These are phyloP conservation scores for Steinernema khuongi DNA, from an alignment of 1,140 invertebrate genomes.

Conservation along the genomic window DNA sequence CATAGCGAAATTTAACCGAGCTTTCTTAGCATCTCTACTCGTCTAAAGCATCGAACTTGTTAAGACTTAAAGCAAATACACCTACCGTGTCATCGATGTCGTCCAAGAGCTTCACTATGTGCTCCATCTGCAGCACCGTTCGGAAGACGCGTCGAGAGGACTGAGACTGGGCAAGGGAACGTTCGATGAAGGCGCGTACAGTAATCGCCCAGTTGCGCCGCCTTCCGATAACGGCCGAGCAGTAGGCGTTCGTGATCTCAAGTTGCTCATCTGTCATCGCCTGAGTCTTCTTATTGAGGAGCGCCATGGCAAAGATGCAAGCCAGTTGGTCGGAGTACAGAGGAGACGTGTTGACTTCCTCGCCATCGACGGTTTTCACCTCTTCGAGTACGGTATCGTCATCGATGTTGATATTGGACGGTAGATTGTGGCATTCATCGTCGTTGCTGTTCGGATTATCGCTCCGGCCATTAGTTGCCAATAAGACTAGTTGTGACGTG, in stretches of 20 bases:
- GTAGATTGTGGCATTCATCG: not conserved
- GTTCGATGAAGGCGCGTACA: not conserved
- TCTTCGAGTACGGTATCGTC: conserved; percentile 1
- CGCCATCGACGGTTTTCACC: not conserved
- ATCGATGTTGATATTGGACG: not conserved
- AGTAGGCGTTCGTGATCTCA: not conserved
- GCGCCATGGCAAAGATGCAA: not conserved
- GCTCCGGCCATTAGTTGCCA: not conserved
- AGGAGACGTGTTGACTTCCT: not conserved
- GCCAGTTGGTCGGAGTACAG: not conserved
- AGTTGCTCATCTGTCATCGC: not conserved
- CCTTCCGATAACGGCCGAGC: not conserved
- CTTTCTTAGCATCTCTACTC: not conserved
- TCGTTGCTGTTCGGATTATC: not conserved
- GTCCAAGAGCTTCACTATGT: not conserved
- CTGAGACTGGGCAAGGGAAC: not conserved
- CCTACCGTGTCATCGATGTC: not conserved
- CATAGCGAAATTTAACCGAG: not conserved
- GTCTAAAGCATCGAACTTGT: not conserved
- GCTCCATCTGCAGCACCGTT: not conserved
- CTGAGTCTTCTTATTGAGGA: not conserved
- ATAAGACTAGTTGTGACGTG: conserved; percentile 74
- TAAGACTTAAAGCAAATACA: not conserved
- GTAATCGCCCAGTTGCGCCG: not conserved
- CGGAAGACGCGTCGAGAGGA: not conserved